Conservation (phyloP, 2,113 vertebrate species). For the Pelodiscus sinensis region DNA sequence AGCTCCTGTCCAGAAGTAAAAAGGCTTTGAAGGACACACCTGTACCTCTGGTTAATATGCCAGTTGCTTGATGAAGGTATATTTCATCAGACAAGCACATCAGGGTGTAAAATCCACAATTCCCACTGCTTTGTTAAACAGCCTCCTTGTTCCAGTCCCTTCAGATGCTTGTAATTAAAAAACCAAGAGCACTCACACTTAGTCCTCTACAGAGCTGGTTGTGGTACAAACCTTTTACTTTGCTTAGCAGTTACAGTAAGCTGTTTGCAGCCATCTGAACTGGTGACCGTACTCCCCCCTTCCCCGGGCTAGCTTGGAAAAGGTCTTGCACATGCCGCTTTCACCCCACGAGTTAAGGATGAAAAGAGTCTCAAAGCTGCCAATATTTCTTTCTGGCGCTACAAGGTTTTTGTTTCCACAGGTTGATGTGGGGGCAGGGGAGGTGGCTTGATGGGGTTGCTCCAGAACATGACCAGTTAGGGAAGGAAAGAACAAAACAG, state of each 20-base stretch:
- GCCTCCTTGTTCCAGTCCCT: background rate
- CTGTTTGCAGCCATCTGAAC: background rate
- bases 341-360: background rate
- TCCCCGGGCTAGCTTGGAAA: background rate
- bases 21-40: background rate
- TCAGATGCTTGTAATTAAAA: rapidly evolving
- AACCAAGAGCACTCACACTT: rapidly evolving
- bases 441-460: background rate
- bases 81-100: background rate
- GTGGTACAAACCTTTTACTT: rapidly evolving
- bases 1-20: background rate
- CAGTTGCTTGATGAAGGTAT: background rate
- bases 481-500: background rate
- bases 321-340: background rate
- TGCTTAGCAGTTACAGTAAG: rapidly evolving
- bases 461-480: background rate
- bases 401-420: background rate
- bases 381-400: background rate
- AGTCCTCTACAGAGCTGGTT: background rate
- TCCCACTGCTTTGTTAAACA: background rate
- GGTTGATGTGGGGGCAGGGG: background rate
- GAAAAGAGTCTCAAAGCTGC: background rate
- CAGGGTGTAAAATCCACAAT: background rate
- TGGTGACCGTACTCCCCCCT: background rate
- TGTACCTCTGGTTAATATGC: background rate